These are phyloP conservation scores for Eurystomus gularis DNA, from an alignment of 2,113 vertebrate species.

Conservation along the genomic window DNA sequence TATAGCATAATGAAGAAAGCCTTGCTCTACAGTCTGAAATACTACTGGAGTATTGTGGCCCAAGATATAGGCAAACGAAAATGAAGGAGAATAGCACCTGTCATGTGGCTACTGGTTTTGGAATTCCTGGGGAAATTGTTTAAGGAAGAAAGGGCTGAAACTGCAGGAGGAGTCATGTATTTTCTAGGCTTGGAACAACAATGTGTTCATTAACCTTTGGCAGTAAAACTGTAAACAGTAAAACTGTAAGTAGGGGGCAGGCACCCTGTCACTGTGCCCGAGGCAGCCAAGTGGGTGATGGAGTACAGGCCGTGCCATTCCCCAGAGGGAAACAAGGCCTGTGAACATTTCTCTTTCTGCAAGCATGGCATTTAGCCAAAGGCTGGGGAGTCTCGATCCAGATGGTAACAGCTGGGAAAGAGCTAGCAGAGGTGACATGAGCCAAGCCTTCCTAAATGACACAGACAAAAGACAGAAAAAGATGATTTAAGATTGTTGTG, in stretches of 20 bases:
- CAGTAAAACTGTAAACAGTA: conserved; percentile 34
- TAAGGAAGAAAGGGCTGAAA: background rate
- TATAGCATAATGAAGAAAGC: background rate
- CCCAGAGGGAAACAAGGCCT: background rate
- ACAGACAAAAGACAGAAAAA: background rate
- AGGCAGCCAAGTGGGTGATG: conserved; percentile 2
- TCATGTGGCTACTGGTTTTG: background rate
- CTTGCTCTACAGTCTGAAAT: background rate
- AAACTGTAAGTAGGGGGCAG: conserved; percentile 8
- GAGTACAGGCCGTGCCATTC: background rate
- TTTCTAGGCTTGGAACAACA: background rate
- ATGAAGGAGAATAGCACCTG: background rate
- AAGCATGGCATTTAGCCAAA: background rate
- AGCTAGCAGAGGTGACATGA: background rate
- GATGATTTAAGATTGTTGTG: background rate
- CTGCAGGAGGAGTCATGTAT: background rate
- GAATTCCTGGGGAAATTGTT: conserved; percentile 1
- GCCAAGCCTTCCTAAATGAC: background rate
- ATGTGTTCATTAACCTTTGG: conserved; percentile 49
- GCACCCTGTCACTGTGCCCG: conserved; percentile 1
- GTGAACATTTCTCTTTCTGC: background rate
- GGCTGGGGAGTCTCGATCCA: background rate
- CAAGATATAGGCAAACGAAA: background rate
- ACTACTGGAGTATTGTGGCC: fast-evolving
- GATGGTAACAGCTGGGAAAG: background rate